phyloP scores from a whole-genome alignment of 2,888 invertebrate genomes.

The Agonum fuliginosum region DNA sequence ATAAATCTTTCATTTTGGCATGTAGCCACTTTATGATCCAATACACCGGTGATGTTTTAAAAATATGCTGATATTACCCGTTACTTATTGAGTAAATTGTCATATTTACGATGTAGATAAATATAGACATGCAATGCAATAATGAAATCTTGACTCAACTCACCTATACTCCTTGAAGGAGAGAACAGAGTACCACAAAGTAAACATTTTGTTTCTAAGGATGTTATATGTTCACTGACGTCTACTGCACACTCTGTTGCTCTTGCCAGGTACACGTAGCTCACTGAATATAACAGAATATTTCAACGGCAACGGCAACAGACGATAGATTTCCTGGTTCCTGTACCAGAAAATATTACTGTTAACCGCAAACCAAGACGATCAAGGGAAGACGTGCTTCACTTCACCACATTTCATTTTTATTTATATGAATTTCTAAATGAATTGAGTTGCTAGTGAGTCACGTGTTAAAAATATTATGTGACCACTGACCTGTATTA shows the following conservation, averaged over 20 bases:
- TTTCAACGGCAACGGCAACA: background rate
- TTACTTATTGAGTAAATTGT: background rate
- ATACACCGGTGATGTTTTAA: slow-evolving; percentile 38
- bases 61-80: slow-evolving; percentile 25
- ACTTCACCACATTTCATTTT: slow-evolving; percentile 11
- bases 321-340: slow-evolving; percentile 18
- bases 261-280: slow-evolving; percentile 23
- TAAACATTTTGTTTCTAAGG: slow-evolving; percentile 68
- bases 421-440: background rate
- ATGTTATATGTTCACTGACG: slow-evolving; percentile 1
- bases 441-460: background rate
- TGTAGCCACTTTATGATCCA: slow-evolving; percentile 27
- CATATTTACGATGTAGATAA: background rate
- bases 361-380: background rate
- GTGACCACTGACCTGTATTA: slow-evolving; percentile 20
- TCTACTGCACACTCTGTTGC: background rate
- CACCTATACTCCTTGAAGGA: slow-evolving; percentile 72
- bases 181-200: slow-evolving; percentile 71
- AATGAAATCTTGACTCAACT: slow-evolving; percentile 63
- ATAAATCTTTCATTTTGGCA: slow-evolving; percentile 35
- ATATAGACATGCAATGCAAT: background rate
- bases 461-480: slow-evolving; percentile 16
- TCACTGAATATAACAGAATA: background rate
- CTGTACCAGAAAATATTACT: background rate
- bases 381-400: background rate